Evolutionary conservation across 2,888 invertebrate genomes (phyloP).

Genomic region (Eulithis testata): DNA sequence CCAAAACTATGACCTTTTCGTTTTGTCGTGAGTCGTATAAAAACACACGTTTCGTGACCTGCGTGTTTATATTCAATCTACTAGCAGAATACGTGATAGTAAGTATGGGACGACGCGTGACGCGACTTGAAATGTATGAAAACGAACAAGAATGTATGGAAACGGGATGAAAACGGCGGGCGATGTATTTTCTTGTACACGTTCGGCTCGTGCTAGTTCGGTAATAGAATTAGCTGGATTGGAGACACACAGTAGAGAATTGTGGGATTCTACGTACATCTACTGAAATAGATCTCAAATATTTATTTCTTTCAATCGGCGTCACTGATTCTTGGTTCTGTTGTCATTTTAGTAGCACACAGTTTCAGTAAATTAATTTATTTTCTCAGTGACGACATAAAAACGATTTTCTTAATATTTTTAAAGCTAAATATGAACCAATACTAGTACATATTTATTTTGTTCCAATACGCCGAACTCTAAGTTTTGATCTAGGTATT

Average conservation of each 20-base stretch:
- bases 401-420: too few relatives aligned
- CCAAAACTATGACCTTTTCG: slow-evolving; percentile 48
- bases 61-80: slow-evolving; percentile 65
- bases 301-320: too few relatives aligned
- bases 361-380: too few relatives aligned
- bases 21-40: slow-evolving; percentile 50
- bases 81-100: slow-evolving; percentile 38
- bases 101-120: slow-evolving; percentile 40
- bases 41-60: slow-evolving; percentile 61
- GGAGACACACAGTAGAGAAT: not conserved
- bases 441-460: too few relatives aligned
- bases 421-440: too few relatives aligned
- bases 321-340: too few relatives aligned
- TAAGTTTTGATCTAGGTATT: too few relatives aligned
- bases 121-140: slow-evolving; percentile 31
- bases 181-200: slow-evolving; percentile 18
- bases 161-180: not conserved
- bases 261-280: not conserved
- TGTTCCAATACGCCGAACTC: too few relatives aligned
- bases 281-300: too few relatives aligned
- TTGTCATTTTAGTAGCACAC: too few relatives aligned
- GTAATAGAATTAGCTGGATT: slow-evolving; percentile 28
- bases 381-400: too few relatives aligned
- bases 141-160: slow-evolving; percentile 12
- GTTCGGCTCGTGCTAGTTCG: slow-evolving; percentile 3